Evolutionary conservation across 1,140 invertebrate genomes (phyloP).

Genomic region (Pachyrhynchus sulphureomaculatus): DNA sequence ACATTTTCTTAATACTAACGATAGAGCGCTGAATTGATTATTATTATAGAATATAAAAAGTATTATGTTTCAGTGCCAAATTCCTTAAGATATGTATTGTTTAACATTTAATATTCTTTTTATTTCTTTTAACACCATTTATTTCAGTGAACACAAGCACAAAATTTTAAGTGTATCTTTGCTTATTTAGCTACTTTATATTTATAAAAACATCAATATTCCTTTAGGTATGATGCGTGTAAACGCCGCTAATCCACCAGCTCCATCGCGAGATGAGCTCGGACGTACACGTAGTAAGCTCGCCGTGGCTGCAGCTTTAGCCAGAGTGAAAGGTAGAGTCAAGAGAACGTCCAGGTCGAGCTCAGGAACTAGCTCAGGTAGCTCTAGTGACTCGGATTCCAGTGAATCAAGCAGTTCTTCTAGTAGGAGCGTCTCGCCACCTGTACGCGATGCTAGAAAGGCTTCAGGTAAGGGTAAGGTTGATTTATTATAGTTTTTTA

Average conservation of each 20-base stretch:
- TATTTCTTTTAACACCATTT: no score
- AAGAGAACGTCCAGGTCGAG: constrained; percentile 42
- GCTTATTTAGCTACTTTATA: background rate
- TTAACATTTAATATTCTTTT: no score
- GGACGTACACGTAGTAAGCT: constrained; percentile 45
- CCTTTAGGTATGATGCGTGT: constrained; percentile 50
- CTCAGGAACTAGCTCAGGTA: constrained; percentile 53
- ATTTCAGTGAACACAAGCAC: background rate
- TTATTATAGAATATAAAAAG: no score
- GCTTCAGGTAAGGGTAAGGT: constrained; percentile 24
- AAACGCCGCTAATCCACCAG: constrained; percentile 49
- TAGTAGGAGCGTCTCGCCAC: constrained; percentile 47
- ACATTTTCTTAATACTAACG: no score
- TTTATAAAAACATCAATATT: background rate
- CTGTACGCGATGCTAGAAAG: constrained; percentile 39
- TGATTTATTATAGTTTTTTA: no score
- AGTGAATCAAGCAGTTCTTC: constrained; percentile 53
- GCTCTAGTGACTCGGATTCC: constrained; percentile 52
- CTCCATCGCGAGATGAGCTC: constrained; percentile 45
- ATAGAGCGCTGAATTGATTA: no score
- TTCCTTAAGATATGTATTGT: no score
- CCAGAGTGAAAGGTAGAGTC: constrained; percentile 43
- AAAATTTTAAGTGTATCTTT: background rate
- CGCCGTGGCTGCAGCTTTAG: constrained; percentile 46
- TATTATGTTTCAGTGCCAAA: no score